Evolutionary conservation across 2,797 vertebrate species (phyloP).

Genomic region (Harpagifer antarcticus): DNA sequence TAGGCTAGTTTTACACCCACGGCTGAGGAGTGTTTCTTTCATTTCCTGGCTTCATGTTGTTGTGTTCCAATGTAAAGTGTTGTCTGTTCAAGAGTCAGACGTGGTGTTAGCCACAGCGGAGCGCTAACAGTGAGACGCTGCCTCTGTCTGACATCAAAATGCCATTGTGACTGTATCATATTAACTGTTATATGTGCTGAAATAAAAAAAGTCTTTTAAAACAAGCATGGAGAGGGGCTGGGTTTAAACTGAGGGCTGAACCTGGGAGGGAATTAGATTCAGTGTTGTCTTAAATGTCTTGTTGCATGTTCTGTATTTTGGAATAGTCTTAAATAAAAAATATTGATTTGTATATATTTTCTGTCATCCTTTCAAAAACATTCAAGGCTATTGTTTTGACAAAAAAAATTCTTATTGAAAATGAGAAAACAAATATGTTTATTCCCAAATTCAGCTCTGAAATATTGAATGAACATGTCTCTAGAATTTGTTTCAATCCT

Average conservation of each 20-base stretch:
- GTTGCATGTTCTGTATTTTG: conserved; percentile 10
- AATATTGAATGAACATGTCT: too few species aligned
- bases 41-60: background rate
- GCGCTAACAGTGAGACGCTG: background rate
- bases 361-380: conserved; percentile 8
- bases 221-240: too few species aligned
- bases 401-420: background rate
- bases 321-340: conserved; percentile 5
- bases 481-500: too few species aligned
- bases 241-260: background rate
- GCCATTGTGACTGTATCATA: background rate
- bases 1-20: background rate
- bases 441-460: too few species aligned
- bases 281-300: background rate
- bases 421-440: background rate
- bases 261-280: background rate
- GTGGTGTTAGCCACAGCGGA: background rate
- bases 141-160: background rate
- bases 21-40: background rate
- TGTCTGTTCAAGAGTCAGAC: background rate
- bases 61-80: background rate
- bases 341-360: background rate
- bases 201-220: background rate
- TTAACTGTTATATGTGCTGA: background rate
- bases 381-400: background rate